Percentiles rank a stretch among this genome's conserved stretches.
phyloP scores from a whole-genome alignment of 2,888 invertebrate genomes.

The Calameuta idolon region DNA sequence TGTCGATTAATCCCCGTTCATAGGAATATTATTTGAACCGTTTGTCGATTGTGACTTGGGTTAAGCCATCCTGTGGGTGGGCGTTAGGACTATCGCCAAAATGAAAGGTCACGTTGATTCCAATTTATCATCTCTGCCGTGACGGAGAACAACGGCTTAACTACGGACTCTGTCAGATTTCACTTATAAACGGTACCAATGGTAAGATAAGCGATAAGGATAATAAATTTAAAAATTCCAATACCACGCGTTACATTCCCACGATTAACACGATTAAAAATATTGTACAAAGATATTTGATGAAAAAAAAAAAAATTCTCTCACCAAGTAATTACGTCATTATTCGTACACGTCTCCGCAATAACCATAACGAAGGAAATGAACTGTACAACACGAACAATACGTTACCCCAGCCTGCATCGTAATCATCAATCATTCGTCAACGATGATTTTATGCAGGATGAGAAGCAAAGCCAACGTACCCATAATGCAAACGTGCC shows the following conservation, averaged over 20 bases:
- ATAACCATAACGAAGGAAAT: conserved; percentile 18
- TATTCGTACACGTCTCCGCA: too few species aligned
- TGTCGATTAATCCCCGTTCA: too few species aligned
- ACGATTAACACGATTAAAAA: rapidly evolving
- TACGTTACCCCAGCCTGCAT: conserved; percentile 42
- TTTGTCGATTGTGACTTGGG: too few species aligned
- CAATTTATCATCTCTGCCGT: neutral
- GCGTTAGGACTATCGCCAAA: neutral
- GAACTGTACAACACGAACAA: conserved; percentile 43
- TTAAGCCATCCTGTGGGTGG: neutral
- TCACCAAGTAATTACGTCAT: too few species aligned
- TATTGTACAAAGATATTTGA: too few species aligned
- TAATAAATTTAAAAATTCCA: too few species aligned
- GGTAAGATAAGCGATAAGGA: too few species aligned
- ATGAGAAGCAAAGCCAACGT: conserved; percentile 51
- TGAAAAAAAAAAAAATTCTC: too few species aligned
- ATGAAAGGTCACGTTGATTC: neutral
- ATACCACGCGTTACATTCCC: too few species aligned
- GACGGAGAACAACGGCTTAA: neutral
- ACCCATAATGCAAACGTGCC: conserved; percentile 38
- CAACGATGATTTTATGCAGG: conserved; percentile 62
- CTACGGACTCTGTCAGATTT: neutral
- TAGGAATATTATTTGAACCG: too few species aligned
- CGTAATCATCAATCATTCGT: conserved; percentile 53
- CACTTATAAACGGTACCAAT: too few species aligned